Evolutionary conservation across 2,888 invertebrate genomes (phyloP).

Genomic region (Mimumesa dahlbomi): DNA sequence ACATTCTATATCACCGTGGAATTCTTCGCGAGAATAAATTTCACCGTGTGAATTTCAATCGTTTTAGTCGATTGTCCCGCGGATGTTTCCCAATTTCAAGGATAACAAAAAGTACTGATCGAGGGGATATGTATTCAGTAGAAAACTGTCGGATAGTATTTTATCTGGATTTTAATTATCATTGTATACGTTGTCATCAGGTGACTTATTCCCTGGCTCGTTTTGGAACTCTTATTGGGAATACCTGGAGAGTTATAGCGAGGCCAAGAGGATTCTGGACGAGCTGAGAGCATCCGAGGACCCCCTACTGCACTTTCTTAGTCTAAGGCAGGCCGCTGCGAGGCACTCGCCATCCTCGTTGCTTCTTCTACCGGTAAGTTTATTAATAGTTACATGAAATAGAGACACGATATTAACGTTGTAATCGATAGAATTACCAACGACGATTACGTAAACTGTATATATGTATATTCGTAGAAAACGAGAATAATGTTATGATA

Average conservation of each 20-base stretch:
- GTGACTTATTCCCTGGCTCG: slow-evolving; percentile 85
- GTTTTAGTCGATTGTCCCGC: background rate
- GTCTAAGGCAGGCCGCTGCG: slow-evolving; percentile 85
- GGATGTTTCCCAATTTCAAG: too few relatives aligned
- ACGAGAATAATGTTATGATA: too few relatives aligned
- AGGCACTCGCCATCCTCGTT: slow-evolving; percentile 85
- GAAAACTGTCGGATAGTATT: background rate
- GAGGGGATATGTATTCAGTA: too few relatives aligned
- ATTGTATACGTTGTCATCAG: slow-evolving; percentile 61
- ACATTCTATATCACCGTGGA: background rate
- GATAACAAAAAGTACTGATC: too few relatives aligned
- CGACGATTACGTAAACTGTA: slow-evolving; percentile 21
- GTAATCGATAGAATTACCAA: slow-evolving; percentile 33
- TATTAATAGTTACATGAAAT: slow-evolving; percentile 37
- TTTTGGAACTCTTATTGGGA: slow-evolving; percentile 86
- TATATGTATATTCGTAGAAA: too few relatives aligned
- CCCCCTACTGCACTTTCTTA: slow-evolving; percentile 85
- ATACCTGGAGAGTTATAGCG: slow-evolving; percentile 84
- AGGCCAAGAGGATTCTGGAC: slow-evolving; percentile 84
- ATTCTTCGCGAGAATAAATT: background rate
- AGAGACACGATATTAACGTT: slow-evolving; percentile 16
- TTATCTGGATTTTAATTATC: slow-evolving; percentile 36
- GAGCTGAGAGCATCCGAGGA: slow-evolving; percentile 85
- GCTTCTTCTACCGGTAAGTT: slow-evolving; percentile 87
- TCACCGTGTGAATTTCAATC: background rate